Evolutionary conservation across 2,797 vertebrate species (phyloP).

Genomic region (Clarias fuscus): DNA sequence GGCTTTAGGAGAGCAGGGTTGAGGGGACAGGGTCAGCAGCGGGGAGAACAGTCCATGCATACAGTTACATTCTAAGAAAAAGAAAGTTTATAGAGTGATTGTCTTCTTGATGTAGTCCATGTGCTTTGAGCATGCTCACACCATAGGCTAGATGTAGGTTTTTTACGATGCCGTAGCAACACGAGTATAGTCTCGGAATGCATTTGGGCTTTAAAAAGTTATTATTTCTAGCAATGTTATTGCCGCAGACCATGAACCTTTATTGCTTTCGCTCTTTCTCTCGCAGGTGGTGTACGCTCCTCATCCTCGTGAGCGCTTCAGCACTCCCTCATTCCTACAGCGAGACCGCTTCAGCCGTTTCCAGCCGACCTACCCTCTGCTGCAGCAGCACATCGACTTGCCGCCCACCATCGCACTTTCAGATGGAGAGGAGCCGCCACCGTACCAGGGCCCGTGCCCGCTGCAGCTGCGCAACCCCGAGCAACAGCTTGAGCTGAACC

Average conservation of each 20-base stretch:
- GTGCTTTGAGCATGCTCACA: too few relatives aligned
- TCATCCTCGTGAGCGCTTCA: constrained; percentile 77
- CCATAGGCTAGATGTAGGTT: background rate
- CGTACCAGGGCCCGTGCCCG: constrained; percentile 85
- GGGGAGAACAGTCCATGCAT: background rate
- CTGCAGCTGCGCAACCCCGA: constrained; percentile 86
- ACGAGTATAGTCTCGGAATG: background rate
- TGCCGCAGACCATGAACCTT: background rate
- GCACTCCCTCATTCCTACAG: constrained; percentile 79
- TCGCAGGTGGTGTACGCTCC: constrained; percentile 80
- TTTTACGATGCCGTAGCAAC: background rate
- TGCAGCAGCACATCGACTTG: constrained; percentile 87
- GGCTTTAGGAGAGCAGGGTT: background rate
- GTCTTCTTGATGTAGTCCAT: background rate
- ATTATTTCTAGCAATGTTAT: background rate
- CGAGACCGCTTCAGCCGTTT: constrained; percentile 84
- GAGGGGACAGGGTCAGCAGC: background rate
- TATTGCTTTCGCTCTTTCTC: background rate
- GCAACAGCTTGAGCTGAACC: constrained; percentile 88
- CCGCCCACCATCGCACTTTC: constrained; percentile 89
- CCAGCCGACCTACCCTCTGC: constrained; percentile 87
- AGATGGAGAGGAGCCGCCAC: constrained; percentile 84
- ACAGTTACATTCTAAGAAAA: background rate
- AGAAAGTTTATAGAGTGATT: background rate
- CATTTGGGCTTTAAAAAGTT: background rate